Base-by-base conservation (phyloP, 2,888 invertebrate genomes). In the Drosophila formosana region DNA sequence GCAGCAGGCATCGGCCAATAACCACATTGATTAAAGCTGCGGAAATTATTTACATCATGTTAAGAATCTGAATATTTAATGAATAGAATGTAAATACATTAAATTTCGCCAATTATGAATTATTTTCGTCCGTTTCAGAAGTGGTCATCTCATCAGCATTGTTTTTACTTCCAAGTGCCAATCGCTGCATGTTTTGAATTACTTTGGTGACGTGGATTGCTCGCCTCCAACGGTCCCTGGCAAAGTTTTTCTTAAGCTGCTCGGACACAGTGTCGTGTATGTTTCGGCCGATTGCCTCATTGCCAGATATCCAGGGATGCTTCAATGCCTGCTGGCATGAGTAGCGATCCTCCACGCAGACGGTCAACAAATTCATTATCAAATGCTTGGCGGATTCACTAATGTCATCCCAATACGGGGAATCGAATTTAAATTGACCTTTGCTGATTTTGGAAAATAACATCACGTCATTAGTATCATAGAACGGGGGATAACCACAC, bases 1-100 rank as follows among this genome's bases (percentile, higher is more conserved):
- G 13, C 25, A 55, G n/a, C 26, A 6, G 61, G 9, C 18, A 9
- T 34, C 9, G 85, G 18, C 8, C 23, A 53, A 41, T 8, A 18
- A 18, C 30, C 23, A n/a, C n/a, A 30, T 53, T 23, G 41, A 53
- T 53, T 30, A 7, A 41, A 41, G 39, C 39, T 41, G 7, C 5
- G 3, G 3, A 5, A 39, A 13, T 41, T 41, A 41, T 41, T 41
- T 41, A 41, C 13, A 18, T 34, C 4, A 30, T 7, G 30, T 30
- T 30, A 30, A 30, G 30, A 30, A 30, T 30, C 6, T 30, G 30
- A 26, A 39, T 37, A 6, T 26, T 3, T 13, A 4, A 32, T 4
- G 28, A 52, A 37, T 11, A 37, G n/a, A 23, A 28, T 41, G 5
- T 3, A 13, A 39, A 13, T 13, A 30, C 2, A 6, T 30, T 30